phyloP scores from a whole-genome alignment of 2,113 vertebrate species.

The Cyprinus carpio region DNA sequence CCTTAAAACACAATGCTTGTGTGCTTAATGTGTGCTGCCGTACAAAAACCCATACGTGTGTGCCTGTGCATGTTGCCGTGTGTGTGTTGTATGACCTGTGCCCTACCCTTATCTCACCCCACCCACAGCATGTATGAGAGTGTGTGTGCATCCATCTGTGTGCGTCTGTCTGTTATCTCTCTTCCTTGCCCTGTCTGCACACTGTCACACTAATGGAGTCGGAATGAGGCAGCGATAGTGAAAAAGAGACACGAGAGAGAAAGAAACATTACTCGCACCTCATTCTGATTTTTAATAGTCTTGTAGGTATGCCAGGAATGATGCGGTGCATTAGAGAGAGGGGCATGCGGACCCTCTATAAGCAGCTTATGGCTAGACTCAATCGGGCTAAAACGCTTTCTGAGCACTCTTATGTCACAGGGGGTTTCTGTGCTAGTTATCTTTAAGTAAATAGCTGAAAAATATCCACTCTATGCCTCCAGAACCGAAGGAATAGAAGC shows the following conservation, averaged over 20 bases:
- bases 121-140: conserved; percentile 30
- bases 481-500: not conserved
- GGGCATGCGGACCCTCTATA: conserved; percentile 69
- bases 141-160: conserved; percentile 34
- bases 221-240: conserved; percentile 58
- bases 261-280: conserved; percentile 72
- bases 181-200: conserved; percentile 75
- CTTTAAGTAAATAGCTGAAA: conserved; percentile 12
- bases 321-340: conserved; percentile 68
- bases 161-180: conserved; percentile 67
- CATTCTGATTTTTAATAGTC: conserved; percentile 70
- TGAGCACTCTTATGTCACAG: conserved; percentile 22
- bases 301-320: conserved; percentile 74
- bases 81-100: conserved; percentile 30
- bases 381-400: conserved; percentile 54
- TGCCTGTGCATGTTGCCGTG: conserved; percentile 4
- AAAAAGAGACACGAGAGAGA: conserved; percentile 40
- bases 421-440: conserved; percentile 12
- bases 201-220: conserved; percentile 80
- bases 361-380: conserved; percentile 68
- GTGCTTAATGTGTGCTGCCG: conserved; percentile 17
- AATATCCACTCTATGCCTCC: not conserved
- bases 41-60: conserved; percentile 1
- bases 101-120: conserved; percentile 14
- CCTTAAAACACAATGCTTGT: conserved; percentile 10